Base-by-base conservation (phyloP, 2,888 invertebrate genomes). In the Abrostola tripartita region DNA sequence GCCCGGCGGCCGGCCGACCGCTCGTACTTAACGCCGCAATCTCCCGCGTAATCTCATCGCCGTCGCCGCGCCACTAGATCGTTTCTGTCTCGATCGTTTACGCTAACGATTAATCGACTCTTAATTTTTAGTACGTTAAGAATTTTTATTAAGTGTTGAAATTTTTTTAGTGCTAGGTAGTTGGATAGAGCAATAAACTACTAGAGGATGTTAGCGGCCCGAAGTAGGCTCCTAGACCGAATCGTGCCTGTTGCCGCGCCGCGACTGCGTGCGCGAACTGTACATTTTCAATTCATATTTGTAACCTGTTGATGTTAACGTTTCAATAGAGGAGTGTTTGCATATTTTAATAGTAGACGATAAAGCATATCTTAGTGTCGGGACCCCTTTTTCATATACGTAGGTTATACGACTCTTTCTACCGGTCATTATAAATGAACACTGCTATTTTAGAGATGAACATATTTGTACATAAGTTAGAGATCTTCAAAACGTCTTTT, bases 141-240 rank as follows among this genome's bases (percentile, higher is more conserved):
- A 78, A 73, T 84, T 85, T 84, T 86, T 83, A 85, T 88, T 92
- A 92, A 92, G 88, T 91, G 92, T 92, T 92, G 83, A 90, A 89
- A 82, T 85, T 86, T 85, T 49, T 69, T 76, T 89, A 90, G 86
- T 82, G 67, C 72, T 90, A 91, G 90, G 85, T 90, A 90, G 90
- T 81, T 78, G 83, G 83, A 88, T 92, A 90, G 91, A 90, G 86
- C 90, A 88, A 88, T 89, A 79, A 68, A 74, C 80, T 83, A 77
- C 65, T 82, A 80, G 81, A 73, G 68, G 80, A 76, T 63, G 81
- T 83, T 76, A 82, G 82, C 80, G 79, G 84, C 81, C 87, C 85
- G 84, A 78, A 63, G 80, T 81, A 83, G 86, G 82, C 83, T 82
- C 81, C 73, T 81, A 84, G 80, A 86, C 90, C 89, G 88, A 83